Evolutionary conservation across 2,113 vertebrate species (phyloP), one percentile per base, ranked within the genome.

Genomic region (Anguilla rostrata): DNA sequence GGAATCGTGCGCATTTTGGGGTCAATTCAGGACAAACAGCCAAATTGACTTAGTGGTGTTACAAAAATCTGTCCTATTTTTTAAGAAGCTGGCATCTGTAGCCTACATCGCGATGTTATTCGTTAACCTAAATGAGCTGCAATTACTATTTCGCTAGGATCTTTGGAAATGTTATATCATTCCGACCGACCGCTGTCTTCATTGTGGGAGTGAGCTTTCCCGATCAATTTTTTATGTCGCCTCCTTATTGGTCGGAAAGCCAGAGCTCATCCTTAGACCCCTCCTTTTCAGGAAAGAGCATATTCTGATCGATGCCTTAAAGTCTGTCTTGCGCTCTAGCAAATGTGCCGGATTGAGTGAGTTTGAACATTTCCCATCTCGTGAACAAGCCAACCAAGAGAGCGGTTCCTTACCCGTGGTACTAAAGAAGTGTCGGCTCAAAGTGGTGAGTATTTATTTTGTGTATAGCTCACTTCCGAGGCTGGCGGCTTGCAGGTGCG

Each of bases 291-390:
- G 43, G 60, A 66, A 29, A 87, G 84, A 84, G 83, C 49, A 87
- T 49, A 80, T 78, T 86, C 83, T 57, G 6, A 57, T 75, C 82
- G 83, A 75, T 87, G 66, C 66, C 82, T 83, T 87, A 86, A 88
- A 83, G 63, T 81, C 57, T 22, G 22, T 7, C 18, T 46, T 75
- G n/a, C 71, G 20, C 71, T 26, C 71, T 12, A 9, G 18, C 84
- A 29, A 71, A 79, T 85, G 71, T 43, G 1, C 16, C 43, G 84
- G 2, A 43, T n/a, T 39, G 41, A 71, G 43, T 20, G 41, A 43
- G 9, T 22, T 29, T 29, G 11, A 49, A 26, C 84, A 18, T 41
- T 60, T 18, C 41, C 11, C 41, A 5, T 14, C 39, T 34, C 29
- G 63, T 20, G 26, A 53, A 11, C n/a, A 56, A 29, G 41, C 46